Evolutionary conservation across 2,113 vertebrate species (phyloP), one percentile per base, ranked within the genome.

Genomic region (Emydocephalus ijimae): DNA sequence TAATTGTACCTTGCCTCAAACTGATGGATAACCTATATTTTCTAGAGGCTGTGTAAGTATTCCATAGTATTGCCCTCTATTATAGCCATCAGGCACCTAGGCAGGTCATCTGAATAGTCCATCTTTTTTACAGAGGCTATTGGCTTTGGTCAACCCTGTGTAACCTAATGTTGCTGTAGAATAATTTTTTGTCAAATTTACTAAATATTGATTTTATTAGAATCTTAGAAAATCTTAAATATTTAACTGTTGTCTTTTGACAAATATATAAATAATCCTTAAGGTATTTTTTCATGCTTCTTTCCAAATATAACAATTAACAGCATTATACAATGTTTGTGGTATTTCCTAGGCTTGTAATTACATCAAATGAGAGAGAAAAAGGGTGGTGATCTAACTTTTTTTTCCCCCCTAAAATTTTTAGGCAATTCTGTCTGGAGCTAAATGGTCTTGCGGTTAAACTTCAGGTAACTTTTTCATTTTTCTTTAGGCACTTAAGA

Each of bases 371-470:
- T 48, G 14, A 6, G 45, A 55, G 92, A 29, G 34, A 89, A 91
- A 7, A 69, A 92, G 18, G 0, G 0, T 24, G 5, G 39, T 34
- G 89, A 95, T 93, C 89, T 97, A 87, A 95, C 92, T 87, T 96
- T 74, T 97, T 18, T 81, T 43, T 4, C 69, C 11, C 97, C 96
- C 96, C n/a, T 93, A 87, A 56, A 89, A 96, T 97, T 96, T 26
- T 93, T 95, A 99, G 99, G 97, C 99, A 99, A 69, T 99, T 99
- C 97, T 99, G 99, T 95, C 97, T 99, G 95, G 99, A 99, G 96
- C 98, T 99, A 88, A 99, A 99, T 95, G 99, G 99, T 96, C 97
- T 99, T 93, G 99, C 99, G 92, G 99, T 99, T 89, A 99, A 99
- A 97, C 98, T 99, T 96, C 99, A 99, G 99, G 99, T 99, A 98